phyloP scores from a whole-genome alignment of 2,797 vertebrate species.

The Dromococcyx pavoninus region DNA sequence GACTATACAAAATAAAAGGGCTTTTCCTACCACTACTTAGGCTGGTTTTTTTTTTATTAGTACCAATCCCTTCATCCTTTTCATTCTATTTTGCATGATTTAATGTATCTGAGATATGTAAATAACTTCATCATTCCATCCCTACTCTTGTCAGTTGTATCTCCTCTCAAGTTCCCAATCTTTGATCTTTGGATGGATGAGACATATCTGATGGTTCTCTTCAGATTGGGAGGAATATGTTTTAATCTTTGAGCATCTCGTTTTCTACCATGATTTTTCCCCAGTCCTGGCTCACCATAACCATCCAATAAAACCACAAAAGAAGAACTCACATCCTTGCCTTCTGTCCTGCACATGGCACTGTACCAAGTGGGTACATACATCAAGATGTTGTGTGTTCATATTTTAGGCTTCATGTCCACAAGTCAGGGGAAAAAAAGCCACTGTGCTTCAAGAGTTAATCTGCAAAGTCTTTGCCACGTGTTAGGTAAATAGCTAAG shows the following conservation, averaged over 20 bases:
- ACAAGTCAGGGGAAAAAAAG: rapidly evolving
- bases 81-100: neutral
- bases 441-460: neutral
- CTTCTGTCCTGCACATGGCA: rapidly evolving
- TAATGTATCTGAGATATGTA: neutral
- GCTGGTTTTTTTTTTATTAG: neutral
- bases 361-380: too few species aligned
- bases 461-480: neutral
- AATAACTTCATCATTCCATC: neutral
- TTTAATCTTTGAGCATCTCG: neutral
- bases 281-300: neutral
- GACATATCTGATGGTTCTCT: neutral
- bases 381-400: neutral
- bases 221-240: neutral
- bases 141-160: neutral
- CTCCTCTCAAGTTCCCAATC: neutral
- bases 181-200: constrained; percentile 14
- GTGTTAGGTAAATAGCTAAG: constrained; percentile 41
- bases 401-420: neutral
- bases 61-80: neutral
- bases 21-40: neutral
- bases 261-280: neutral
- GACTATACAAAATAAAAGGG: neutral
- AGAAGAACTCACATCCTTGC: neutral
- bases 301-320: neutral